Conservation (phyloP, 2,888 invertebrate genomes). For the Abrostola tripartita region DNA sequence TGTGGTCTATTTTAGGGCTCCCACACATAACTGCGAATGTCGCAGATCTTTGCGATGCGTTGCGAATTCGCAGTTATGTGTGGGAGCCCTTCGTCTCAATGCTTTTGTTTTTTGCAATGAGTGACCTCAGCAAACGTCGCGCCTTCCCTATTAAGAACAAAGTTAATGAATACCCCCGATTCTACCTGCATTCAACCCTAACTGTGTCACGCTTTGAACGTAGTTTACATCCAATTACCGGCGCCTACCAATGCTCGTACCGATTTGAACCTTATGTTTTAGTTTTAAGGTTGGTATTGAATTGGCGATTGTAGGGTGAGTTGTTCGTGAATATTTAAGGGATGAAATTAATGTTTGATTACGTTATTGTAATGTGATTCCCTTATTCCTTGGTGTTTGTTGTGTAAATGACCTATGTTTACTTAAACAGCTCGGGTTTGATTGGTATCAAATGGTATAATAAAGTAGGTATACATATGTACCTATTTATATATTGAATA, state of each 20-base stretch:
- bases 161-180: slow-evolving; percentile 54
- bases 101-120: too few relatives aligned
- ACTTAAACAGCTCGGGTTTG: slow-evolving; percentile 3
- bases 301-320: slow-evolving; percentile 8
- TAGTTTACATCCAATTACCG: slow-evolving; percentile 45
- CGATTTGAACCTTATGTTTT: slow-evolving; percentile 31
- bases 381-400: slow-evolving; percentile 23
- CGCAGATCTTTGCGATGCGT: too few relatives aligned
- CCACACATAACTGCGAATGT: too few relatives aligned
- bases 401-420: slow-evolving; percentile 28
- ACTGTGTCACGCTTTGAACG: slow-evolving; percentile 49
- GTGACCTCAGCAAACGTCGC: slow-evolving; percentile 13
- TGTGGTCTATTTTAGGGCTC: too few relatives aligned
- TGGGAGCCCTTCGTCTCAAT: background rate
- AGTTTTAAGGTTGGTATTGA: slow-evolving; percentile 29
- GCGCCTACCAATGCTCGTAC: slow-evolving; percentile 11
- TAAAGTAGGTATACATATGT: too few relatives aligned
- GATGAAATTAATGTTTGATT: slow-evolving; percentile 51
- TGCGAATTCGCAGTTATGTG: too few relatives aligned
- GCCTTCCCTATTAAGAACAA: slow-evolving; percentile 25
- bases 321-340: slow-evolving; percentile 44
- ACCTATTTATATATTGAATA: too few relatives aligned
- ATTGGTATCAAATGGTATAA: background rate
- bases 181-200: slow-evolving; percentile 44
- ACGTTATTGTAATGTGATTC: slow-evolving; percentile 44